Base-by-base conservation (phyloP, 92 coral and sea anemone genomes). In the Actinernus sp. region DNA sequence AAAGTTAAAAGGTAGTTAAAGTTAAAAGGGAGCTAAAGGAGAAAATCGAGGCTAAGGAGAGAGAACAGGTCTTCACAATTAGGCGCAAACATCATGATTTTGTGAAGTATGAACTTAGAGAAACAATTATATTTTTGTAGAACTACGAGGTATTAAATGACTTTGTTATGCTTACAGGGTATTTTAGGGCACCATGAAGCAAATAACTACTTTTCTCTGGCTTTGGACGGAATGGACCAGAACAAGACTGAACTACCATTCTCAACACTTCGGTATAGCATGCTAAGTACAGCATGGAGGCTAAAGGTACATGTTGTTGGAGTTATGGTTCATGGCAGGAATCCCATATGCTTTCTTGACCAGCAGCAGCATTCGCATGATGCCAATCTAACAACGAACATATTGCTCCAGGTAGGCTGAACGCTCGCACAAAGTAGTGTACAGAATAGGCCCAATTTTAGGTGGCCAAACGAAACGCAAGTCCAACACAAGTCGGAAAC, bases 221-320 rank as follows among this genome's bases (percentile, higher is more conserved):
- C 89, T 1, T 41, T 82, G 0, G 89, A 82, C 34, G 89, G 89
- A 1, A 82, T 82, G 89, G 89, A 82, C 28, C 89, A 82, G 18
- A 74, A 74, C 26, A 74, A 82, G 25, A 74, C 89, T 0, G 89
- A 82, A 63, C 39, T 82, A 3, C 89, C 78, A 6, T 74, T 60
- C 26, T 74, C 83, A 0, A 74, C 19, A 34, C 52, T 54, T 8
- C 70, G 53, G 5, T 60, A 74, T 43, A 82, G 61, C 12, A 26
- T 31, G 18, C 37, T 82, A n/a, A 68, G 66, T 31, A 61, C 48
- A 5, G 77, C 73, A 5, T 64, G 76, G 68, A 82, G 48, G 18
- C 49, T 81, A 0, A 81, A 63, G 19, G 71, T 81, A 1, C 88
- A 81, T 25, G 61, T 81, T 2, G 88, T 81, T 18, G 88, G 82